Evolutionary conservation across 2,888 invertebrate genomes (phyloP).

Genomic region (Polia nebulosa): DNA sequence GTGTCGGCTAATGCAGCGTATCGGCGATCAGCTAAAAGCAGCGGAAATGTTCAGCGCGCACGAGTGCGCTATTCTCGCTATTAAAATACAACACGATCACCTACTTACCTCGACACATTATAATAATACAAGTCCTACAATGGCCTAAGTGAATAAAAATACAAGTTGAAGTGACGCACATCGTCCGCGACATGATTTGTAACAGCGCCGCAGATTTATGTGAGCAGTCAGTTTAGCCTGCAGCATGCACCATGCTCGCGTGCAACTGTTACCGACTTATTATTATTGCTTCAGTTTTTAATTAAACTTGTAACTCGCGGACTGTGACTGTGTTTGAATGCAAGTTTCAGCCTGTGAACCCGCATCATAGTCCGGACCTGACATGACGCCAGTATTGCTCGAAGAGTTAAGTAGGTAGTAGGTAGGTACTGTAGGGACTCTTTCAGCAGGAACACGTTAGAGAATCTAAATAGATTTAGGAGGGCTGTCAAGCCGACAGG

Average conservation of each 20-base stretch:
- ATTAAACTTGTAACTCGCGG: slow-evolving; percentile 33
- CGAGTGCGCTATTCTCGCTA: slow-evolving; percentile 1
- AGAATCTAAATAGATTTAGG: too few relatives aligned
- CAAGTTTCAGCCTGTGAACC: not conserved
- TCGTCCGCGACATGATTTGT: slow-evolving; percentile 10
- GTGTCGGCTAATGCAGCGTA: slow-evolving; percentile 34
- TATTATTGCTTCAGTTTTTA: slow-evolving; percentile 41
- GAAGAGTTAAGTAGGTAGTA: not conserved
- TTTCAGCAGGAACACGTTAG: too few relatives aligned
- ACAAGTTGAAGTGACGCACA: slow-evolving; percentile 6
- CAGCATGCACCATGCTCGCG: not conserved
- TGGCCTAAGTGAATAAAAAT: slow-evolving; percentile 19
- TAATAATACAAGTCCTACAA: not conserved
- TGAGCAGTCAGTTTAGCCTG: not conserved
- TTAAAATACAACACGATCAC: slow-evolving; percentile 3
- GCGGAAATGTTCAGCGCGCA: slow-evolving; percentile 37
- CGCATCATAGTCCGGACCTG: not conserved
- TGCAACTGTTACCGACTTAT: slow-evolving; percentile 34
- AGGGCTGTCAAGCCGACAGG: too few relatives aligned
- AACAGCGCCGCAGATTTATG: slow-evolving; percentile 1
- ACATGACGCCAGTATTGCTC: not conserved
- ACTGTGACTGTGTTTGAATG: slow-evolving; percentile 18
- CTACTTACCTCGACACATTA: slow-evolving; percentile 8
- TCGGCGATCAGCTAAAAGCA: slow-evolving; percentile 46
- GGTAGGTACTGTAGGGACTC: too few relatives aligned